Percentiles rank a stretch among this genome's conserved stretches.
Evolutionary conservation across 2,797 vertebrate genomes (phyloP).

Genomic region (Oreochromis mossambicus): DNA sequence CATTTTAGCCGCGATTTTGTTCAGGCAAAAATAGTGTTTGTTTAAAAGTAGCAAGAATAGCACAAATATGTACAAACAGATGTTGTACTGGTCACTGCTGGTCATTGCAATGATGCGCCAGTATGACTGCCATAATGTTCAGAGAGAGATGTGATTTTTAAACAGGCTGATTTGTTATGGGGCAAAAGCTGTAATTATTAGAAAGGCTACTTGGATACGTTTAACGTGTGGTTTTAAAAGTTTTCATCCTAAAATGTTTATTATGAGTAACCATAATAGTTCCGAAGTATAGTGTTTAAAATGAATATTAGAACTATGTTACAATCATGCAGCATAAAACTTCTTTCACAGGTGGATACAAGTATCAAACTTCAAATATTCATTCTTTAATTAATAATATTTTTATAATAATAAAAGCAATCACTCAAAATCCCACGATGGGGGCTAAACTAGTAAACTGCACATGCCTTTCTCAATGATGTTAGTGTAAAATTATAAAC

Average conservation of each 20-base stretch:
- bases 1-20: neutral
- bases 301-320: neutral
- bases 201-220: neutral
- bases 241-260: neutral
- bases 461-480: neutral
- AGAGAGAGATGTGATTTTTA: neutral
- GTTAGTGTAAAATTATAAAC: neutral
- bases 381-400: neutral
- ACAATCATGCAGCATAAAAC: neutral
- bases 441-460: neutral
- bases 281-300: neutral
- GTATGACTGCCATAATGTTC: neutral
- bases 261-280: neutral
- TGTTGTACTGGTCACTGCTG: neutral
- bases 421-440: neutral
- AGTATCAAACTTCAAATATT: neutral
- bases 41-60: neutral
- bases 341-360: neutral
- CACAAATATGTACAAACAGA: neutral
- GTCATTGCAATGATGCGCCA: neutral
- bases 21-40: neutral
- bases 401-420: neutral
- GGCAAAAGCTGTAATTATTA: neutral
- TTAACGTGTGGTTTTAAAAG: neutral
- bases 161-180: neutral